Evolutionary conservation across 1,140 invertebrate genomes (phyloP), one percentile per base, ranked within the genome.

Genomic region (Delia radicum): DNA sequence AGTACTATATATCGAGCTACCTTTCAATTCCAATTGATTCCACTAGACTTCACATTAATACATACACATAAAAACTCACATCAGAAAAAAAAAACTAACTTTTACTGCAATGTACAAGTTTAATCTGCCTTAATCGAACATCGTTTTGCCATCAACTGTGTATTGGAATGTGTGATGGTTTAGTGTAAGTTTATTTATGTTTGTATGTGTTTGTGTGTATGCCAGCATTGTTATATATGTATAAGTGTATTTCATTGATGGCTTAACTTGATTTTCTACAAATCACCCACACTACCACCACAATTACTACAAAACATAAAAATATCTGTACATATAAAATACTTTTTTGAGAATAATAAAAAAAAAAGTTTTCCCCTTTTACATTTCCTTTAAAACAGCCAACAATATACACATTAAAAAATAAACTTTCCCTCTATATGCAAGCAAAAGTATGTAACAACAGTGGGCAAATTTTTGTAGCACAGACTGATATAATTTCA

Each of bases 1-100:
- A 15, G 27, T 31, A 21, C 2, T n/a, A n/a, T n/a, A 18, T 67
- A 29, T 15, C n/a, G 29, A 31, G 37, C 29, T 69, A 69, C 65
- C 65, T 69, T 69, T 69, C 65, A 69, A 69, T 69, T 69, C 65
- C 65, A 69, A 69, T 33, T 69, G 65, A 69, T 69, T 69, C 65
- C 65, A 69, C 65, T 69, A 69, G 65, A 69, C 65, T 69, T 18
- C 65, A 37, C 65, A 33, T 18, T 21, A 8, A 37, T 33, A 33
- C 18, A 33, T 29, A 69, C 29, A 69, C 7, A 65, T 0, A 65
- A 5, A 33, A 33, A 33, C 31, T 55, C 48, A 21, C 48, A 4
- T 55, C 48, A 21, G 2, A 5, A 55, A 21, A 55, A 8, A 42
- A 21, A 18, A 55, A 18, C 48, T 24, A 18, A 21, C 24, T 69